Conservation (phyloP, 1,140 invertebrate genomes). For the Frieseomelitta varia region DNA sequence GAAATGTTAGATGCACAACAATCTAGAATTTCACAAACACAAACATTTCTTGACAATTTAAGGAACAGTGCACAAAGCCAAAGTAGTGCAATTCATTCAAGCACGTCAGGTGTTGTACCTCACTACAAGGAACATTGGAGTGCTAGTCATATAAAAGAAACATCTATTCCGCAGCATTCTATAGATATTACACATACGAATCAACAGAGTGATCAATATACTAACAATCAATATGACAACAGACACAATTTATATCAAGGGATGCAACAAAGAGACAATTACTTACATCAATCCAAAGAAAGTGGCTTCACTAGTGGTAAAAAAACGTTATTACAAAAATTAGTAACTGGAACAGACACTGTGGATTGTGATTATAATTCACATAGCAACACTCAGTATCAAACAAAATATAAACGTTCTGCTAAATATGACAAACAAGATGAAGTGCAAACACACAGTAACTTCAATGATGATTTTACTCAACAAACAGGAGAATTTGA, state of each 20-base stretch:
- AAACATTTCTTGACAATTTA: conserved; percentile 13
- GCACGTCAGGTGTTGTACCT: conserved; percentile 8
- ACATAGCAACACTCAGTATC: conserved; percentile 35
- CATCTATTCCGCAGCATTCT: conserved; percentile 34
- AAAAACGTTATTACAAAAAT: conserved; percentile 27
- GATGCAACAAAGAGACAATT: conserved; percentile 34
- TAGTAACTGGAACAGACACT: conserved; percentile 35
- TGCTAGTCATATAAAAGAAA: conserved; percentile 52
- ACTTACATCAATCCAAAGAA: background rate
- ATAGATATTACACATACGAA: background rate
- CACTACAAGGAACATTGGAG: conserved; percentile 64
- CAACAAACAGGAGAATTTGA: conserved; percentile 42
- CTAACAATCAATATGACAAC: conserved; percentile 23
- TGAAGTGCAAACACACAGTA: conserved; percentile 23
- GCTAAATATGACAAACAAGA: background rate
- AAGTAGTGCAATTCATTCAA: background rate
- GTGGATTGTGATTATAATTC: conserved; percentile 51
- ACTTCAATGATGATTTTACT: conserved; percentile 49
- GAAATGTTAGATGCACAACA: conserved; percentile 23
- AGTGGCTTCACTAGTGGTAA: conserved; percentile 20
- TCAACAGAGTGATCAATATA: conserved; percentile 31
- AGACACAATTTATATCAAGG: background rate
- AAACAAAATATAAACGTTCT: conserved; percentile 56
- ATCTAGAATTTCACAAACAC: conserved; percentile 19
- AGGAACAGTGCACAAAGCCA: background rate